phyloP scores from a whole-genome alignment of 2,113 vertebrate genomes.

The Pheucticus melanocephalus region DNA sequence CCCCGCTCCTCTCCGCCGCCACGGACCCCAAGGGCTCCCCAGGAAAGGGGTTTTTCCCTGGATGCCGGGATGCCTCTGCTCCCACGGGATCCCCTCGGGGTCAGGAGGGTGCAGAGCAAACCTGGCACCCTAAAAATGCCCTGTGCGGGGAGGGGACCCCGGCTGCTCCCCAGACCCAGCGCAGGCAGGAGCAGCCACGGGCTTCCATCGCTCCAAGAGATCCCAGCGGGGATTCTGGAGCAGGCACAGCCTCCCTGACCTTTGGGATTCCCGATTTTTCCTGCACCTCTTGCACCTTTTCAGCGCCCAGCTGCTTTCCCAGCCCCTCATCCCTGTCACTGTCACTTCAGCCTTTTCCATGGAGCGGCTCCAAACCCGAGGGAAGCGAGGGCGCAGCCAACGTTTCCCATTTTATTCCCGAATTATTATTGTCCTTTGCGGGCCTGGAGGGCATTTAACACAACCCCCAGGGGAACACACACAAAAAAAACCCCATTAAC shows the following conservation, averaged over 20 bases:
- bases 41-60: neutral
- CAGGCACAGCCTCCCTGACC: accelerated
- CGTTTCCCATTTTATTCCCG: neutral
- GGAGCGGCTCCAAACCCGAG: neutral
- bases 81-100: accelerated
- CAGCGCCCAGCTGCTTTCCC: neutral
- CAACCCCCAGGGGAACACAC: neutral
- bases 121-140: accelerated
- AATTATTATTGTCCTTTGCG: neutral
- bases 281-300: neutral
- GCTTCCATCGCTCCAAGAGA: accelerated
- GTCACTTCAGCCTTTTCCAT: neutral
- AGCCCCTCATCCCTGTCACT: neutral
- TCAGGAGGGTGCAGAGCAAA: accelerated
- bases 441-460: neutral
- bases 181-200: neutral
- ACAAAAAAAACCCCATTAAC: neutral
- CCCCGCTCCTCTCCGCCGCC: neutral
- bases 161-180: neutral
- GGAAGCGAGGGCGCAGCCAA: neutral
- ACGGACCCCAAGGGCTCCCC: accelerated
- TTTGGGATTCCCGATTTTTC: neutral
- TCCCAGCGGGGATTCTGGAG: neutral
- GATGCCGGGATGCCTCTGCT: neutral
- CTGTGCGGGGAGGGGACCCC: accelerated